Conservation (phyloP, 2,888 invertebrate species). For the Griposia aprilina region DNA sequence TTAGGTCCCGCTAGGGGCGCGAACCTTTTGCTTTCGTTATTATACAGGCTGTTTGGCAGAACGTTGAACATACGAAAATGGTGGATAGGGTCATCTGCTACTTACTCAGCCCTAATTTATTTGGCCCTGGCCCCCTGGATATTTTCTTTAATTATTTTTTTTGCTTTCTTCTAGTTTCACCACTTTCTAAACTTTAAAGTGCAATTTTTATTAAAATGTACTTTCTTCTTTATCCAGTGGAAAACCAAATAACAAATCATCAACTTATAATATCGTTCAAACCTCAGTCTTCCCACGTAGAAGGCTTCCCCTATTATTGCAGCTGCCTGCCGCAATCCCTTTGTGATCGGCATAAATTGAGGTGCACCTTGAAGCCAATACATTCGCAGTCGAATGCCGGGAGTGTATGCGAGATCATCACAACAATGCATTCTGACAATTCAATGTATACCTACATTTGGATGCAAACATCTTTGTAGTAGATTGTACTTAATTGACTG, state of each 20-base stretch:
- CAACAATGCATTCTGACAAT: constrained; percentile 71
- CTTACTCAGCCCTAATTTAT: no score
- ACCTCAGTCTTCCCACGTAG: not conserved
- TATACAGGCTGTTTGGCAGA: no score
- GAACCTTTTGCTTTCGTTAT: no score
- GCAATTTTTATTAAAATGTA: no score
- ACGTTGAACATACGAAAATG: no score
- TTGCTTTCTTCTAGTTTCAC: no score
- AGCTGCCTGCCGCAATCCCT: constrained; percentile 51
- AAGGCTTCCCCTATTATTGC: constrained; percentile 50
- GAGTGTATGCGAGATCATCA: constrained; percentile 66
- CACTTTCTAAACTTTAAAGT: no score
- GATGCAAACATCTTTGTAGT: constrained; percentile 20
- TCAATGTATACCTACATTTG: constrained; percentile 58
- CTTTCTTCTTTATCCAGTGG: not conserved
- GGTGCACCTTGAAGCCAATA: constrained; percentile 60
- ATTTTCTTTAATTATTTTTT: no score
- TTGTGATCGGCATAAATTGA: constrained; percentile 57
- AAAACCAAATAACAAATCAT: not conserved
- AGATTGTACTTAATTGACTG: constrained; percentile 15
- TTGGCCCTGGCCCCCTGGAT: no score
- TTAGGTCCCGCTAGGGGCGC: no score
- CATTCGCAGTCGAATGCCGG: constrained; percentile 60
- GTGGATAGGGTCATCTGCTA: no score
- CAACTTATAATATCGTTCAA: constrained; percentile 33